These are phyloP conservation scores for Troides helena DNA, from an alignment of 2,888 invertebrate species.

Conservation along the genomic window DNA sequence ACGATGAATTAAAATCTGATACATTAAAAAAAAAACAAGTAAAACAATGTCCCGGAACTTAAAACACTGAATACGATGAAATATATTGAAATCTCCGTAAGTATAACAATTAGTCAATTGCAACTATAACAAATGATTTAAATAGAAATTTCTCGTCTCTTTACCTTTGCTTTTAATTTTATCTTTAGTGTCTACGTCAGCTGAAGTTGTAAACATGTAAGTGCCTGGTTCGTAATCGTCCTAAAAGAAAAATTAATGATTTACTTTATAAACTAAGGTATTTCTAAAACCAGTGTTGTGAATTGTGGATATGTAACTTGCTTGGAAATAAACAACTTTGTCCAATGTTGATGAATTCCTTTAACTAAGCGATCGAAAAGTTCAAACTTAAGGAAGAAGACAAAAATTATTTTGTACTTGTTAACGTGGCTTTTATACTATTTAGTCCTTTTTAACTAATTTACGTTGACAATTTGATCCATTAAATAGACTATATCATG, in stretches of 20 bases:
- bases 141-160: not conserved
- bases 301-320: too few species aligned
- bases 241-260: constrained; percentile 36
- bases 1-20: constrained; percentile 45
- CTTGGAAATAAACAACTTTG: too few species aligned
- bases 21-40: not conserved
- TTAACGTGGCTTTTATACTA: too few species aligned
- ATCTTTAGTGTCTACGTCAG: constrained; percentile 32
- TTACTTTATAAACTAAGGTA: not conserved
- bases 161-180: constrained; percentile 30
- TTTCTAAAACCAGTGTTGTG: not conserved
- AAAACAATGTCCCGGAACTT: too few species aligned
- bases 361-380: too few species aligned
- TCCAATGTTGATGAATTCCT: too few species aligned
- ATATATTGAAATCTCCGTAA: not conserved
- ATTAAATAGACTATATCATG: too few species aligned
- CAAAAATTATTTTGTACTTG: too few species aligned
- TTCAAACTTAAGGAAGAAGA: too few species aligned
- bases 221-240: constrained; percentile 34
- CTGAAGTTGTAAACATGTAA: constrained; percentile 43
- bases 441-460: too few species aligned
- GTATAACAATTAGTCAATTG: not conserved
- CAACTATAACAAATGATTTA: not conserved
- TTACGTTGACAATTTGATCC: too few species aligned
- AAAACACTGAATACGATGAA: too few species aligned